Conservation (phyloP, 2,113 vertebrate species). For the Tauraco erythrolophus region DNA sequence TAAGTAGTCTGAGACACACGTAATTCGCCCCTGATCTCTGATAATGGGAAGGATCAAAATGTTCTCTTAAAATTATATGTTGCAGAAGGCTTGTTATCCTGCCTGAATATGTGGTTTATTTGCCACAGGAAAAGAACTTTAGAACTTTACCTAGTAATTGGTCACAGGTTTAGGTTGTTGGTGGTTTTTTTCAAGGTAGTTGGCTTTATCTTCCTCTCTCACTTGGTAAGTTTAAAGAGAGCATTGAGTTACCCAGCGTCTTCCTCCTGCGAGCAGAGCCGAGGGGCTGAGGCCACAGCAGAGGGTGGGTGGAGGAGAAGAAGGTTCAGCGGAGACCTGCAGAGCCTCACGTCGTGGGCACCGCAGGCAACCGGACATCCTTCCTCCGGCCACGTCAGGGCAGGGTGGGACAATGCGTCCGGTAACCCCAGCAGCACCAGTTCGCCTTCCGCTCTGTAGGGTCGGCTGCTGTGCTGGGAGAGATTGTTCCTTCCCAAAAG, state of each 20-base stretch:
- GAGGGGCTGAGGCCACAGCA: neutral
- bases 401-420: neutral
- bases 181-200: neutral
- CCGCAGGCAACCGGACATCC: rapidly evolving
- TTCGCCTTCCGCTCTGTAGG: rapidly evolving
- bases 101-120: neutral
- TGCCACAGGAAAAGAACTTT: neutral
- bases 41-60: constrained; percentile 7
- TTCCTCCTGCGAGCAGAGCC: neutral
- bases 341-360: rapidly evolving
- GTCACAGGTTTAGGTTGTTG: neutral
- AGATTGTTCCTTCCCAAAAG: neutral
- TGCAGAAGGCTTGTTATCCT: neutral
- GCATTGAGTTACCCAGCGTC: neutral
- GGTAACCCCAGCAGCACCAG: neutral
- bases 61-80: neutral
- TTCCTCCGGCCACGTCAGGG: neutral
- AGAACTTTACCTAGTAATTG: neutral
- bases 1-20: neutral
- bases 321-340: neutral
- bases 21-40: neutral
- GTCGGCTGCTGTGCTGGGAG: no score
- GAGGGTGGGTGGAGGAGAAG: neutral
- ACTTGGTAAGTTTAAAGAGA: neutral
- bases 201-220: neutral